These are phyloP conservation scores for Albula glossodonta DNA, from an alignment of 2,113 vertebrate genomes.

Conservation along the genomic window DNA sequence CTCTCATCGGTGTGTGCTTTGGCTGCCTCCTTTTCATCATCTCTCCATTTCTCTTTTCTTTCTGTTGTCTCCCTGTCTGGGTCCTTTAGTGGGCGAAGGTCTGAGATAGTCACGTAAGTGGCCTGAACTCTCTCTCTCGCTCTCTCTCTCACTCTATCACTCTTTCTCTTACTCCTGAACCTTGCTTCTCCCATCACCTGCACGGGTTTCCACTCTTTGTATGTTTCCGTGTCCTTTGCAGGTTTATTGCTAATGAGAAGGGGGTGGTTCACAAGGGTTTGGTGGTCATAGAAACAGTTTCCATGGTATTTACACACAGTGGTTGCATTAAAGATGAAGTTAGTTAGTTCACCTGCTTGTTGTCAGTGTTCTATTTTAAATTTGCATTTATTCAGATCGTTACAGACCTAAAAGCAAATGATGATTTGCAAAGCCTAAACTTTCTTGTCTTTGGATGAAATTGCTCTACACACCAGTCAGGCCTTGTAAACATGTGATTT, in stretches of 20 bases:
- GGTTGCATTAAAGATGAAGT: background rate
- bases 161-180: background rate
- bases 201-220: background rate
- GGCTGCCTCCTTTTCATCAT: slow-evolving; percentile 21
- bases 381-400: too few relatives aligned
- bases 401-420: background rate
- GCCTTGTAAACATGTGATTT: background rate
- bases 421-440: background rate
- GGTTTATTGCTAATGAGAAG: background rate
- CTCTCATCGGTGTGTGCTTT: slow-evolving; percentile 14
- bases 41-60: slow-evolving; percentile 35
- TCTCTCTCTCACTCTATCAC: background rate
- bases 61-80: slow-evolving; percentile 35
- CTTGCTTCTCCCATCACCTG: background rate
- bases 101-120: slow-evolving; percentile 69
- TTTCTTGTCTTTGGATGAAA: background rate
- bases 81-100: slow-evolving; percentile 57
- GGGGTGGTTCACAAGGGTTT: background rate
- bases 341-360: background rate
- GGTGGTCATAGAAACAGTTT: background rate
- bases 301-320: background rate
- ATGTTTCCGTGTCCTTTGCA: background rate
- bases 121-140: slow-evolving; percentile 21
- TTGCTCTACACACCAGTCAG: too few relatives aligned
- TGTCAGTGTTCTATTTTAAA: background rate